phyloP scores from a whole-genome alignment of 2,888 invertebrate species.

The Willowsia nigromaculata region DNA sequence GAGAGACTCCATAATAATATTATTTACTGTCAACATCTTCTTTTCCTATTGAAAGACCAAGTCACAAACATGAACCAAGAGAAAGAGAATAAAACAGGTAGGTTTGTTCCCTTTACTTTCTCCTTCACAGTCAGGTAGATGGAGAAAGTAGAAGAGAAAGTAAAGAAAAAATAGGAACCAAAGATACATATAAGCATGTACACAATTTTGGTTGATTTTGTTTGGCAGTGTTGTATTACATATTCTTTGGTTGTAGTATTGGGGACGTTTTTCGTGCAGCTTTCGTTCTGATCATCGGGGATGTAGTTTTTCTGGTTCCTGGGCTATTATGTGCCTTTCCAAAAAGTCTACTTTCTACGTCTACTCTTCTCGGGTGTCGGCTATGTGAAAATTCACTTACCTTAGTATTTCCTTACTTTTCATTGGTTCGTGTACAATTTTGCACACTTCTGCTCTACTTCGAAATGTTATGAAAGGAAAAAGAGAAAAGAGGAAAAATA shows the following conservation, averaged over 20 bases:
- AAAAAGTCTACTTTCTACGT: too few relatives aligned
- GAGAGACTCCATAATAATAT: slow-evolving; percentile 1
- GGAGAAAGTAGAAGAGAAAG: too few relatives aligned
- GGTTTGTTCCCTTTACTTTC: background rate
- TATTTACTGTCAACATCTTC: background rate
- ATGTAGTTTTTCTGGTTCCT: background rate
- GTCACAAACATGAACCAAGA: background rate
- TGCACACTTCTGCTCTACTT: background rate
- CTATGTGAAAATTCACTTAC: slow-evolving; percentile 13
- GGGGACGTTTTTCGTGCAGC: too few relatives aligned
- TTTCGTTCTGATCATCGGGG: too few relatives aligned
- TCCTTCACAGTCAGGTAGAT: too few relatives aligned
- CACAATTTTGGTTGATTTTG: too few relatives aligned
- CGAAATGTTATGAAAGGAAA: too few relatives aligned
- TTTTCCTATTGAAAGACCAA: background rate
- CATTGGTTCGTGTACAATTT: background rate
- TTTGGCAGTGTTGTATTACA: too few relatives aligned
- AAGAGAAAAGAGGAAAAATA: too few relatives aligned
- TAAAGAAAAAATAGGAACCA: too few relatives aligned
- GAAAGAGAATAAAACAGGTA: background rate
- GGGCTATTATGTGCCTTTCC: background rate
- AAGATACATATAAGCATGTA: background rate
- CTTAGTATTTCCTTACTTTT: background rate
- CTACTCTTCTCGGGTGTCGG: background rate
- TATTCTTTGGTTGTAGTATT: too few relatives aligned